Conservation (phyloP, 2,797 vertebrate genomes). For the Galagoides demidoff region DNA sequence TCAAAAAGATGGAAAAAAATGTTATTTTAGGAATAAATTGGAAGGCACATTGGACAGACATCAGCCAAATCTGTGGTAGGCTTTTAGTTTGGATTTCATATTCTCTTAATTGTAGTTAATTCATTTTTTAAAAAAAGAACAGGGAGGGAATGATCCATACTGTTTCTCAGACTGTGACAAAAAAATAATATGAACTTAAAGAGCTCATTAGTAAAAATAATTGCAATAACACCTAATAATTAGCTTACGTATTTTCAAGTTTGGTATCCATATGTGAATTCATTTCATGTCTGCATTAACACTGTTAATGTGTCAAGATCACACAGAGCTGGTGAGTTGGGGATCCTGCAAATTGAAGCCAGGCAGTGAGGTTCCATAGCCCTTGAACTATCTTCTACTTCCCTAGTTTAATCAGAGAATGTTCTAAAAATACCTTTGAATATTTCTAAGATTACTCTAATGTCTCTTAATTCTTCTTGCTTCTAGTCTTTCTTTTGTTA, state of each 20-base stretch:
- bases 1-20: background rate
- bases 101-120: background rate
- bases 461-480: background rate
- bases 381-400: background rate
- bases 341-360: conserved; percentile 3
- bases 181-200: background rate
- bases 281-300: background rate
- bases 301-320: conserved; percentile 1
- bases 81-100: conserved; percentile 27
- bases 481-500: background rate
- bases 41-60: conserved; percentile 13
- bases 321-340: background rate
- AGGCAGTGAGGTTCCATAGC: background rate
- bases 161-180: background rate
- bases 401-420: background rate
- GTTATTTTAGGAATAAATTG: conserved; percentile 40
- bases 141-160: background rate
- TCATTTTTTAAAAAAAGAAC: background rate
- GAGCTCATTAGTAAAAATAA: background rate
- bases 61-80: background rate
- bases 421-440: background rate
- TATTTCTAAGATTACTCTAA: background rate
- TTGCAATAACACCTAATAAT: background rate
- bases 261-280: background rate
- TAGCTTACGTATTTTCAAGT: background rate